A percentile compares a stretch with the other conserved stretches of the same genome.
Evolutionary conservation across 2,113 vertebrate species (phyloP).

Genomic region (Fukomys damarensis): DNA sequence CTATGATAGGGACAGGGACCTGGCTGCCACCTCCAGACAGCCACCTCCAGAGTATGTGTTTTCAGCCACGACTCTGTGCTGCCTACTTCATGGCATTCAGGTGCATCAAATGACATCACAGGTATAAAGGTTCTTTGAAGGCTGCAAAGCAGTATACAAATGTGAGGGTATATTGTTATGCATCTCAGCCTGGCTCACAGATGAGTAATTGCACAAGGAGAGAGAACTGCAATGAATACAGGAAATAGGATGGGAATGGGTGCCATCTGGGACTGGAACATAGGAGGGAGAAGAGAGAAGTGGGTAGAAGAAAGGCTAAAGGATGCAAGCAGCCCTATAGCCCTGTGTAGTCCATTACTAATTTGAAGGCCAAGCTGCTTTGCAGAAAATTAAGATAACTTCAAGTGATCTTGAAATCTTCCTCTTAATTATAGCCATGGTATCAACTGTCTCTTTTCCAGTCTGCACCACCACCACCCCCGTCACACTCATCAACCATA

Average conservation of each 20-base stretch:
- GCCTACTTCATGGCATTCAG: background rate
- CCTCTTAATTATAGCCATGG: background rate
- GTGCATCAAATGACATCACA: background rate
- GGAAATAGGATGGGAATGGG: background rate
- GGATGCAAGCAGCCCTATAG: background rate
- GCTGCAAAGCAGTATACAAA: background rate
- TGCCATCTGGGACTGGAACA: constrained; percentile 40
- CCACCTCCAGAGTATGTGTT: background rate
- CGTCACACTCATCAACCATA: background rate
- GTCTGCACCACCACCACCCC: background rate
- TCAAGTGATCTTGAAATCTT: background rate
- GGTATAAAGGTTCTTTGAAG: background rate
- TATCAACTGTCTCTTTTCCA: background rate
- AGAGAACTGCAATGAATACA: background rate
- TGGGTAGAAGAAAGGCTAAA: background rate
- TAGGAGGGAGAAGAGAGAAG: background rate
- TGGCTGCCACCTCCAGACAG: background rate
- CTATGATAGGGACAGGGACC: background rate
- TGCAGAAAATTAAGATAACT: background rate
- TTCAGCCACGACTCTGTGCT: background rate
- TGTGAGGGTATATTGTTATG: background rate
- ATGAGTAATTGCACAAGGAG: constrained; percentile 48
- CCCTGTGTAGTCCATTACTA: background rate
- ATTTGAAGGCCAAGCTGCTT: background rate
- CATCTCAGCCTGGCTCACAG: background rate